Evolutionary conservation across 2,797 vertebrate genomes (phyloP), one percentile per base, ranked within the genome.

Genomic region (Discoglossus pictus): DNA sequence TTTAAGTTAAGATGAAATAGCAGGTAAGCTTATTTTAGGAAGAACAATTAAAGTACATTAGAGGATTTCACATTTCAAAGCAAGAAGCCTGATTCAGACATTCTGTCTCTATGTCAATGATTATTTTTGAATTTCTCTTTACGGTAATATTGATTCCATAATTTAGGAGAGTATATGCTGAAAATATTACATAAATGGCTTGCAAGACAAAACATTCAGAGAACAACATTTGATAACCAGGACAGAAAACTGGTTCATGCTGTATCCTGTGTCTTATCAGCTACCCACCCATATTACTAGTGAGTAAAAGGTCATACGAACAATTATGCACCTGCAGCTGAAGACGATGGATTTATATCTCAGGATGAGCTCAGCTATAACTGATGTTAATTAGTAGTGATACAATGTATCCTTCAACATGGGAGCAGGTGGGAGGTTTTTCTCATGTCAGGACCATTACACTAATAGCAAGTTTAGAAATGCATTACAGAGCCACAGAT

Each of bases 241-340:
- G 21, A 55, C 16, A 3, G 40, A 9, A 17, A 13, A 27, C 23
- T n/a, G n/a, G n/a, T n/a, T 25, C 55, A 40, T 11, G 39, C 55
- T 59, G 55, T 59, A 39, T 12, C 55, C 24, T 72, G 70, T 66
- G 60, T 18, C 63, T 66, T 65, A 74, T 46, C 18, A 39, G 65
- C 73, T 68, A 76, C 68, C 76, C 59, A 65, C 66, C 78, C 51
- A 59, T 53, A 1, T 72, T 52, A 0, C 73, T 55, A 17, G 40
- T 72, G 60, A 83, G 73, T 0, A 2, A 81, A 80, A 86, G 85
- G 82, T 82, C 82, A 70, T 1, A 1, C 36, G 61, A 70, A 82
- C 77, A 84, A 82, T 77, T 76, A 71, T 77, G 79, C 86, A 89
- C 86, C 87, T 89, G 87, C 84, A 87, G 66, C 53, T 72, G 31